Conservation (phyloP, 2,888 invertebrate genomes). For the Stenichneumon culpator region DNA sequence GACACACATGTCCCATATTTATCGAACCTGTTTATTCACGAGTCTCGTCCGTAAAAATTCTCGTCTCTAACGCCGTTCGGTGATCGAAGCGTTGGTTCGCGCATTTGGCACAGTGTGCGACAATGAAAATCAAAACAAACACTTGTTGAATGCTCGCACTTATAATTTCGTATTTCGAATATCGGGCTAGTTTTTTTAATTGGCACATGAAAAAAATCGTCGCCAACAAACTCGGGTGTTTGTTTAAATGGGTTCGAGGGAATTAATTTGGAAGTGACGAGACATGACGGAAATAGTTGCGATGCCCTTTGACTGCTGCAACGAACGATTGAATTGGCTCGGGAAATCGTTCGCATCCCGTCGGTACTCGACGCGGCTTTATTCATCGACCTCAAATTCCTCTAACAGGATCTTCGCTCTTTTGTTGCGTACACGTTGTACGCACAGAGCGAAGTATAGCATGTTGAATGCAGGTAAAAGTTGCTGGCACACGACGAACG, state of each 20-base stretch:
- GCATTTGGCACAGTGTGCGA: neutral
- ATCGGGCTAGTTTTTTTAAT: too few relatives aligned
- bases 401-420: conserved; percentile 58
- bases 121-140: neutral
- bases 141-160: neutral
- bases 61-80: neutral
- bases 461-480: conserved; percentile 57
- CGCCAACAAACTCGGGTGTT: too few relatives aligned
- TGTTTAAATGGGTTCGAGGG: neutral
- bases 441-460: conserved; percentile 29
- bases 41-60: neutral
- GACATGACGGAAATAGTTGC: neutral
- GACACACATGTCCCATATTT: neutral
- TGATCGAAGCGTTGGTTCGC: neutral
- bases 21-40: neutral
- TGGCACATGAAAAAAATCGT: too few relatives aligned
- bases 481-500: conserved; percentile 35
- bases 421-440: conserved; percentile 37
- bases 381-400: conserved; percentile 58
- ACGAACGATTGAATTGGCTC: conserved; percentile 1
- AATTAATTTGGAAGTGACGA: neutral
- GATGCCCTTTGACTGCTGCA: conserved; percentile 2
- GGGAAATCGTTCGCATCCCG: conserved; percentile 31
- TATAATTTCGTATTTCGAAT: neutral
- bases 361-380: conserved; percentile 43